Evolutionary conservation across 1,140 invertebrate species (phyloP).

Genomic region (Lasioglossum baleicum): DNA sequence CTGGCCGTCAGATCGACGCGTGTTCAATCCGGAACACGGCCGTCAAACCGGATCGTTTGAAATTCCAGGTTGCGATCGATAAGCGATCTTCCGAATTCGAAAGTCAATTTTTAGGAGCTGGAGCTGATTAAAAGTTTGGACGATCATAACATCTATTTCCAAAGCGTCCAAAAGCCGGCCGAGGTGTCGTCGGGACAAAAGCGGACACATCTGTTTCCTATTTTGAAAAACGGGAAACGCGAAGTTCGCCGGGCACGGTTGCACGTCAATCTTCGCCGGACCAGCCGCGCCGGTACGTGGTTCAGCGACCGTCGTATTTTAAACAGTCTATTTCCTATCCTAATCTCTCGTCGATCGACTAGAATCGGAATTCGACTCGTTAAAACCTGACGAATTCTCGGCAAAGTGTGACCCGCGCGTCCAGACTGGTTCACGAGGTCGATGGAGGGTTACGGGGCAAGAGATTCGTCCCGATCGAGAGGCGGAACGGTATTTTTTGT

Average conservation of each 20-base stretch:
- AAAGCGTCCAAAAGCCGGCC: too few species aligned
- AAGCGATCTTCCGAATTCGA: neutral
- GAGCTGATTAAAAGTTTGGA: too few species aligned
- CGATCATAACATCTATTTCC: too few species aligned
- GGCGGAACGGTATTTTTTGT: neutral
- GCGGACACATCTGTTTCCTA: neutral
- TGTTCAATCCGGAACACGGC: neutral
- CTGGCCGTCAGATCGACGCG: conserved; percentile 4
- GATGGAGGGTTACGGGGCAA: too few species aligned
- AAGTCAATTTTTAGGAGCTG: neutral
- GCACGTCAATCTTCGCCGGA: neutral
- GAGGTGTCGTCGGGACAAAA: too few species aligned
- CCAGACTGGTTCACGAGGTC: too few species aligned
- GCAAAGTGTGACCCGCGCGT: too few species aligned
- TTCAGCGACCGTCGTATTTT: neutral
- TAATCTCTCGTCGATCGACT: neutral
- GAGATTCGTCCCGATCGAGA: too few species aligned
- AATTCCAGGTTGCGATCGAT: neutral
- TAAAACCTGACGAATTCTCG: too few species aligned
- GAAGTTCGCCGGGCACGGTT: neutral
- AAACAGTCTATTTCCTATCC: conserved; percentile 8
- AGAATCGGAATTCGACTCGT: too few species aligned
- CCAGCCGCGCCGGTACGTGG: too few species aligned
- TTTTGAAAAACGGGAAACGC: neutral
- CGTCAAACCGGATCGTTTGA: neutral